These are phyloP conservation scores for Meghimatium bilineatum DNA, from an alignment of 2,888 invertebrate genomes.

Conservation along the genomic window DNA sequence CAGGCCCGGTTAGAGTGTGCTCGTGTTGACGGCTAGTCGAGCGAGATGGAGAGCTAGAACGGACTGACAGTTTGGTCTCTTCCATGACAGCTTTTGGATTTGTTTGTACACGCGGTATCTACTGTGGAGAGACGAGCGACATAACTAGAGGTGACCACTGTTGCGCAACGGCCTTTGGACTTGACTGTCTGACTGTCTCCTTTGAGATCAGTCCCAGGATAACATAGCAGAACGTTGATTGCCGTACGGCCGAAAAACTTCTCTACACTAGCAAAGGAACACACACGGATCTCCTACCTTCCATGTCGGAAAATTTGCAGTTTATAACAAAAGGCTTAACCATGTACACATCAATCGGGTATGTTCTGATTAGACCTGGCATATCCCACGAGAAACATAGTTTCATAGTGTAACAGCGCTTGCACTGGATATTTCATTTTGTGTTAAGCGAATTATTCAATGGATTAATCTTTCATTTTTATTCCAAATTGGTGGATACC, in stretches of 20 bases:
- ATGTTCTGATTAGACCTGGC: constrained; percentile 26
- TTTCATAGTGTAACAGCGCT: not conserved
- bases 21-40: constrained; percentile 67
- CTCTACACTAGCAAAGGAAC: not conserved
- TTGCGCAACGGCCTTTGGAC: constrained; percentile 48
- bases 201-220: constrained; percentile 25
- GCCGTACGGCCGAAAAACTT: constrained; percentile 10
- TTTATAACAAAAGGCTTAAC: constrained; percentile 27
- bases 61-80: constrained; percentile 73
- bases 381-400: not conserved
- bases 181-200: not conserved
- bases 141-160: constrained; percentile 41
- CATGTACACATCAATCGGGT: constrained; percentile 29
- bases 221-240: constrained; percentile 1
- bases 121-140: constrained; percentile 36
- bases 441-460: not conserved
- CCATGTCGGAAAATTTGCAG: constrained; percentile 17
- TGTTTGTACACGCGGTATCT: constrained; percentile 67
- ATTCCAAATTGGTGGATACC: not conserved
- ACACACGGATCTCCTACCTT: not conserved
- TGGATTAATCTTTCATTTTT: constrained; percentile 5
- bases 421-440: not conserved
- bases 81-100: constrained; percentile 71
- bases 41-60: constrained; percentile 65
- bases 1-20: constrained; percentile 69